Evolutionary conservation across 2,888 invertebrate species (phyloP).

Genomic region (Sabellastarte sp.): DNA sequence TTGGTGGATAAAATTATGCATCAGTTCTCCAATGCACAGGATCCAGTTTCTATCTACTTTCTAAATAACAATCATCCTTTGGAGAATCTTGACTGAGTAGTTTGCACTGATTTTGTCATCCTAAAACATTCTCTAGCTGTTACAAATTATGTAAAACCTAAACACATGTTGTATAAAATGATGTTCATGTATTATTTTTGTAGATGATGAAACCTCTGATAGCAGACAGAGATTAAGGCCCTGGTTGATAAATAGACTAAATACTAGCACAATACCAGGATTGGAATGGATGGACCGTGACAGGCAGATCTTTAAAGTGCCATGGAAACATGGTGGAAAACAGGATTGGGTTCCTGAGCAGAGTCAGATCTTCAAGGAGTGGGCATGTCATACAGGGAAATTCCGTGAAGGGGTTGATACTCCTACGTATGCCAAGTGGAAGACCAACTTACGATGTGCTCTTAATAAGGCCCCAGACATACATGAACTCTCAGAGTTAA

Average conservation of each 20-base stretch:
- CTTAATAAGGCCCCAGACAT: conserved; percentile 55
- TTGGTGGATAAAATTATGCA: too few relatives aligned
- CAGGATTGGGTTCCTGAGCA: not conserved
- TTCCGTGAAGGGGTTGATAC: conserved; percentile 37
- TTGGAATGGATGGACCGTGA: not conserved
- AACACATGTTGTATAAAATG: too few relatives aligned
- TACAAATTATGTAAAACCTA: too few relatives aligned
- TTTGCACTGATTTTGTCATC: too few relatives aligned
- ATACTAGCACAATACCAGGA: not conserved
- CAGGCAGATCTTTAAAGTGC: not conserved
- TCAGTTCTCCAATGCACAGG: too few relatives aligned
- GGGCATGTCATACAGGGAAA: conserved; percentile 47
- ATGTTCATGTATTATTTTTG: too few relatives aligned
- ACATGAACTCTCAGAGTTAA: conserved; percentile 39
- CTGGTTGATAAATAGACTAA: not conserved
- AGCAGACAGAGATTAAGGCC: not conserved
- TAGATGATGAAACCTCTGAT: too few relatives aligned
- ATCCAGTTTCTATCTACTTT: too few relatives aligned
- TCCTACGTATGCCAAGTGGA: conserved; percentile 51
- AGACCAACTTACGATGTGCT: conserved; percentile 54
- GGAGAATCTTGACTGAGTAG: too few relatives aligned
- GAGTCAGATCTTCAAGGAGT: conserved; percentile 35
- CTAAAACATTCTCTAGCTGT: too few relatives aligned
- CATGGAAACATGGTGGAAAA: conserved; percentile 3
- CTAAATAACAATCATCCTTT: too few relatives aligned